Evolutionary conservation across 2,888 invertebrate species (phyloP).

Genomic region (Chydorus sphaericus): DNA sequence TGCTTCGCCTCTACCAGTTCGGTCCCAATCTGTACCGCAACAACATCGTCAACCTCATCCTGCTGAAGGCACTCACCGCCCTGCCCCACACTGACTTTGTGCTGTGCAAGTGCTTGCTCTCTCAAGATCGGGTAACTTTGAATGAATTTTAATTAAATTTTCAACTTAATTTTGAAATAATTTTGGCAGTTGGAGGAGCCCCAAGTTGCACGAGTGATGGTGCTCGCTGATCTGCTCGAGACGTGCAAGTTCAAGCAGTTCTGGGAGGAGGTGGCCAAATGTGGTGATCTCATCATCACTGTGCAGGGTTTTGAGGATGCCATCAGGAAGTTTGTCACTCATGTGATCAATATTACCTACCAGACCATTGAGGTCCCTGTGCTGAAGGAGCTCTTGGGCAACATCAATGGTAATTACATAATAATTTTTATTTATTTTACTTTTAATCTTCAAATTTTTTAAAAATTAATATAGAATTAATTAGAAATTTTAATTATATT

Average conservation of each 20-base stretch:
- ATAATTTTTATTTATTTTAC: too few relatives aligned
- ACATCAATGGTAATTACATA: conserved; percentile 71
- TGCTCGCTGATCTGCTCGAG: conserved; percentile 78
- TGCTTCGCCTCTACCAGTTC: conserved; percentile 91
- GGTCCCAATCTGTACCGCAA: conserved; percentile 74
- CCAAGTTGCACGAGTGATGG: conserved; percentile 73
- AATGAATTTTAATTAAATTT: background rate
- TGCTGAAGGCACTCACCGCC: conserved; percentile 90
- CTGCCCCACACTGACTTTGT: conserved; percentile 96
- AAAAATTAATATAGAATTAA: too few relatives aligned
- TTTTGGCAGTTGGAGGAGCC: conserved; percentile 55
- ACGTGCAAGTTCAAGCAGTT: conserved; percentile 83
- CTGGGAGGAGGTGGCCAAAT: conserved; percentile 43
- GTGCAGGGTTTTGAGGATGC: conserved; percentile 87
- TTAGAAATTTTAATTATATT: too few relatives aligned
- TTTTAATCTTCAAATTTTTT: too few relatives aligned
- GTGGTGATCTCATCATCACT: conserved; percentile 48
- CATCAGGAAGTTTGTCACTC: conserved; percentile 89
- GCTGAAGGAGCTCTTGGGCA: conserved; percentile 71
- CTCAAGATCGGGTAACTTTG: conserved; percentile 49
- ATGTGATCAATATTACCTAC: conserved; percentile 92
- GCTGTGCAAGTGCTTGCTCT: conserved; percentile 88
- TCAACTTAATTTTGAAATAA: conserved; percentile 1
- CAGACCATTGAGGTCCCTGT: conserved; percentile 76
- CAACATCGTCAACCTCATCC: conserved; percentile 72